Percentiles rank a stretch among this genome's conserved stretches.
Evolutionary conservation across 2,113 vertebrate genomes (phyloP).

Genomic region (Zootoca vivipara): DNA sequence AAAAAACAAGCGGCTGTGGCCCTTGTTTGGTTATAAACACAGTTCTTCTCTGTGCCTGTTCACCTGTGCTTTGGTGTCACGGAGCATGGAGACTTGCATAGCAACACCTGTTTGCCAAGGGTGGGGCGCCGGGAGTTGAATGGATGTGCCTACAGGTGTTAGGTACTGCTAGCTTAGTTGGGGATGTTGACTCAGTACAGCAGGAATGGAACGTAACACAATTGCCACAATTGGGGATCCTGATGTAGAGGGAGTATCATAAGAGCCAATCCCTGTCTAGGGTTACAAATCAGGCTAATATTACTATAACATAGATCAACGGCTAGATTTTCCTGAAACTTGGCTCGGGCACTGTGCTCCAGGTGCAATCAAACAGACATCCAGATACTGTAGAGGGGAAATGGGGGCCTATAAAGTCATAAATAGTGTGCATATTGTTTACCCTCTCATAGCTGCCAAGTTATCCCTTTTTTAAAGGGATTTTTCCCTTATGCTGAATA

Average conservation of each 20-base stretch:
- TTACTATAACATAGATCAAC: neutral
- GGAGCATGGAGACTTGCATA: conserved; percentile 40
- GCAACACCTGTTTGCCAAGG: conserved; percentile 77
- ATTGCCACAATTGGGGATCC: neutral
- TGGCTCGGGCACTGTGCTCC: neutral
- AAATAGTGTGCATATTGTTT: neutral
- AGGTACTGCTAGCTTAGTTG: conserved; percentile 24
- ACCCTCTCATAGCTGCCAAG: no score
- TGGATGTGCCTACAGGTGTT: conserved; percentile 56
- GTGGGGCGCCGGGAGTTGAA: conserved; percentile 55
- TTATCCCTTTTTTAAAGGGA: no score
- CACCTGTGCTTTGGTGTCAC: conserved; percentile 44
- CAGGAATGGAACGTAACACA: conserved; percentile 14
- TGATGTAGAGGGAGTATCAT: neutral
- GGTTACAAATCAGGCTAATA: neutral
- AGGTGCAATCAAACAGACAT: neutral
- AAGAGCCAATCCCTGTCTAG: neutral
- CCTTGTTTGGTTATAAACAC: conserved; percentile 32
- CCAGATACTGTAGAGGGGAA: neutral
- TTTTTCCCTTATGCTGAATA: no score
- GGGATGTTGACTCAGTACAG: conserved; percentile 26
- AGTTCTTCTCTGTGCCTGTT: neutral
- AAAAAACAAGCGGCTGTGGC: neutral
- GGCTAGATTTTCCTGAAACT: neutral
- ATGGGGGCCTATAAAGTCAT: neutral